Conservation (phyloP, 2,113 vertebrate species). For the Lepus timidus region DNA sequence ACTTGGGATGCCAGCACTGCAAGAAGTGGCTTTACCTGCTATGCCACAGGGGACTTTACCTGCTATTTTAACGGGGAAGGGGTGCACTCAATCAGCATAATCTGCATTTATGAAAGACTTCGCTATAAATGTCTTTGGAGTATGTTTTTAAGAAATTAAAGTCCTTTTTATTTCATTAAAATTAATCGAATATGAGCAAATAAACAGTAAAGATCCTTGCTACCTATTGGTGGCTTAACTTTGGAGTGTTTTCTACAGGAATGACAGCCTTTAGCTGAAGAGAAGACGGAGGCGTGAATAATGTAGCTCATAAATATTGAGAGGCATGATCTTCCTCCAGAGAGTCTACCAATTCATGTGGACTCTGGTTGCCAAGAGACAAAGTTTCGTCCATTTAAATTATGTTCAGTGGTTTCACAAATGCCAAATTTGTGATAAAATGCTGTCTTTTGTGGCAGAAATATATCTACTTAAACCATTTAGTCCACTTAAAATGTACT, state of each 20-base stretch:
- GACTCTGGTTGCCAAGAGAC: slow-evolving; percentile 42
- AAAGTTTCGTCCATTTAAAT: slow-evolving; percentile 63
- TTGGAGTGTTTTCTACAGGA: slow-evolving; percentile 2
- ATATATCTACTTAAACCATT: slow-evolving; percentile 49
- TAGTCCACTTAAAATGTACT: slow-evolving; percentile 45
- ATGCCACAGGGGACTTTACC: no score
- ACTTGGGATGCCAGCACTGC: no score
- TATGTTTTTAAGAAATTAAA: slow-evolving; percentile 32
- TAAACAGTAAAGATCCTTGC: not conserved
- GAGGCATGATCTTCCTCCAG: not conserved
- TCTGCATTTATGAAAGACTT: slow-evolving; percentile 1
- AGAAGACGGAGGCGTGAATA: not conserved
- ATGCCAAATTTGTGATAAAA: slow-evolving; percentile 58
- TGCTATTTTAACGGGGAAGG: not conserved
- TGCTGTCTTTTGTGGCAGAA: not conserved
- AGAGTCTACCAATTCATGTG: not conserved
- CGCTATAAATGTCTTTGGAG: slow-evolving; percentile 37
- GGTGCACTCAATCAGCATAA: not conserved
- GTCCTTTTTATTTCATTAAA: not conserved
- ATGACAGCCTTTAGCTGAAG: not conserved
- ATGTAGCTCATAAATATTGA: slow-evolving; percentile 71
- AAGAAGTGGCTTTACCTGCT: no score
- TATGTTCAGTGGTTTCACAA: slow-evolving; percentile 59
- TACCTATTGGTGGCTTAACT: not conserved
- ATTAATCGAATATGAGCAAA: slow-evolving; percentile 3